Percentiles rank a stretch among this genome's conserved stretches.
phyloP scores from a whole-genome alignment of 2,113 vertebrate species.

The Nibea coibor region DNA sequence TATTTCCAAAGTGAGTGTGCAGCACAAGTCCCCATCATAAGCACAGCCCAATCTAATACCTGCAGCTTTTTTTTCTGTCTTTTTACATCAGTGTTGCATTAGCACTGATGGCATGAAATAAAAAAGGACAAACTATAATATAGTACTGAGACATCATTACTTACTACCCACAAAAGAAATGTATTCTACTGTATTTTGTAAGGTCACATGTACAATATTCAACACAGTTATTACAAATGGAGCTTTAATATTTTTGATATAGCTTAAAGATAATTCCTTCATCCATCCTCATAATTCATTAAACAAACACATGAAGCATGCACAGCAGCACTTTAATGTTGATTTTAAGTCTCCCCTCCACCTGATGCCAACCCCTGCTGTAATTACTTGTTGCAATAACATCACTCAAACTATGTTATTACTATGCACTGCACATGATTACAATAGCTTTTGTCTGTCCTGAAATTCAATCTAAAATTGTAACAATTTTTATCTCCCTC shows the following conservation, averaged over 20 bases:
- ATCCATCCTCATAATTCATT: background rate
- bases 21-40: background rate
- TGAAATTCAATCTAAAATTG: too few species aligned
- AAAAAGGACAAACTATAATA: background rate
- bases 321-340: too few species aligned
- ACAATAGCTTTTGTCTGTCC: too few species aligned
- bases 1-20: constrained; percentile 43
- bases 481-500: too few species aligned
- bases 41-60: background rate
- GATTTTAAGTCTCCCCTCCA: too few species aligned
- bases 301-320: constrained; percentile 1
- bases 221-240: background rate
- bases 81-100: background rate
- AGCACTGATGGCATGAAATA: background rate
- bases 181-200: too few species aligned
- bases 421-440: too few species aligned
- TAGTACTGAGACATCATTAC: background rate
- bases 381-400: too few species aligned
- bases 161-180: background rate
- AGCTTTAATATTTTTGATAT: background rate
- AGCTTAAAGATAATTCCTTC: background rate
- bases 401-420: too few species aligned
- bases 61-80: background rate
- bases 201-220: background rate
- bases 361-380: too few species aligned